phyloP scores from a whole-genome alignment of 2,797 vertebrate species.

The Xiphorhynchus erythropygius region DNA sequence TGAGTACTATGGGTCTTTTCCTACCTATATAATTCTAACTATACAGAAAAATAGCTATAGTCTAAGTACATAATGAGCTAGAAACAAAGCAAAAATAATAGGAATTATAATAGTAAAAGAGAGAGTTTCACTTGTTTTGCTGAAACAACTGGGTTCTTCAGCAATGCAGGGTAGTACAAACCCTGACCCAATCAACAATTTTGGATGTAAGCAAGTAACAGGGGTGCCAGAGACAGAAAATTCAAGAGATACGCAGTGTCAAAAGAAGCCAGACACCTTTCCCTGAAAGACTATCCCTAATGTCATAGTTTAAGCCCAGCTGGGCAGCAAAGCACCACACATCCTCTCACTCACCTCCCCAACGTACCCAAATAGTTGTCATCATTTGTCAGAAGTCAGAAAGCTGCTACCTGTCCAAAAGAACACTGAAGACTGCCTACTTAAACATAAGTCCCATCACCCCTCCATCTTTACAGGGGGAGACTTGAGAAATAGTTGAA shows the following conservation, averaged over 20 bases:
- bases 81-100: not conserved
- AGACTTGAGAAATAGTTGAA: not conserved
- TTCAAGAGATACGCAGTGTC: not conserved
- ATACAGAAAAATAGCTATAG: not conserved
- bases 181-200: not conserved
- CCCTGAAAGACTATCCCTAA: not conserved
- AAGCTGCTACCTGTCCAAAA: not conserved
- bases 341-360: not conserved
- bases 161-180: not conserved
- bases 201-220: not conserved
- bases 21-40: not conserved
- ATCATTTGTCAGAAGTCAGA: not conserved
- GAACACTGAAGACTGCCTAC: not conserved
- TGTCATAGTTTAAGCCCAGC: not conserved
- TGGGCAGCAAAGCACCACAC: not conserved
- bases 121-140: not conserved
- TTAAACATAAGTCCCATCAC: not conserved
- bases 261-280: not conserved
- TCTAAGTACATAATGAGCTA: not conserved
- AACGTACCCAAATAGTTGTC: not conserved
- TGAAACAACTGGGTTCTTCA: not conserved
- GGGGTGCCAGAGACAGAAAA: not conserved
- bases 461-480: not conserved
- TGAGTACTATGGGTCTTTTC: not conserved
- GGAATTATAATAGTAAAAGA: not conserved